phyloP scores from a whole-genome alignment of 2,113 vertebrate genomes.

The Platysternon megacephalum region DNA sequence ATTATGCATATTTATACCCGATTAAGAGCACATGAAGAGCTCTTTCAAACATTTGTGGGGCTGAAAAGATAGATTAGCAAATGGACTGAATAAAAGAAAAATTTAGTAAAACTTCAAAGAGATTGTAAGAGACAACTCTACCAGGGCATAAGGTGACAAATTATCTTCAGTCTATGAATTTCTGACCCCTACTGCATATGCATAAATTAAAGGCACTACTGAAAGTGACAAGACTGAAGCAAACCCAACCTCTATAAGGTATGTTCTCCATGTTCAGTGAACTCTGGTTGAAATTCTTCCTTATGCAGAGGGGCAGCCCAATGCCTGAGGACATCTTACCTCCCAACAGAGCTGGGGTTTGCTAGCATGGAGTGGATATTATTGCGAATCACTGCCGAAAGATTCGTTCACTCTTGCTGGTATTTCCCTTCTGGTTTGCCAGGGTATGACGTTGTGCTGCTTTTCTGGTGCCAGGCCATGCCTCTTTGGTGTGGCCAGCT shows the following conservation, averaged over 20 bases:
- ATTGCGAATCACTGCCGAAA: neutral
- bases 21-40: too few species aligned
- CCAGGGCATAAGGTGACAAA: neutral
- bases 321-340: neutral
- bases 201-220: neutral
- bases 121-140: neutral
- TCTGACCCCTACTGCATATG: neutral
- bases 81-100: neutral
- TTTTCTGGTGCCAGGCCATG: neutral
- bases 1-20: neutral
- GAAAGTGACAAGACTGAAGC: conserved; percentile 5
- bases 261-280: neutral
- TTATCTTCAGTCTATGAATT: neutral
- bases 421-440: neutral
- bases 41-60: neutral
- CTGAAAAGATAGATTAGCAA: neutral
- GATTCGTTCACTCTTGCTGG: neutral
- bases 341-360: accelerated
- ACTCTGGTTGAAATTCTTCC: neutral
- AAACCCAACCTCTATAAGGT: neutral
- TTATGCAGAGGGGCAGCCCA: neutral
- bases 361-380: neutral
- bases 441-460: accelerated
- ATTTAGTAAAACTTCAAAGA: neutral
- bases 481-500: accelerated